These are phyloP conservation scores for Machimus rusticus DNA, from an alignment of 2,888 invertebrate genomes.

Conservation along the genomic window DNA sequence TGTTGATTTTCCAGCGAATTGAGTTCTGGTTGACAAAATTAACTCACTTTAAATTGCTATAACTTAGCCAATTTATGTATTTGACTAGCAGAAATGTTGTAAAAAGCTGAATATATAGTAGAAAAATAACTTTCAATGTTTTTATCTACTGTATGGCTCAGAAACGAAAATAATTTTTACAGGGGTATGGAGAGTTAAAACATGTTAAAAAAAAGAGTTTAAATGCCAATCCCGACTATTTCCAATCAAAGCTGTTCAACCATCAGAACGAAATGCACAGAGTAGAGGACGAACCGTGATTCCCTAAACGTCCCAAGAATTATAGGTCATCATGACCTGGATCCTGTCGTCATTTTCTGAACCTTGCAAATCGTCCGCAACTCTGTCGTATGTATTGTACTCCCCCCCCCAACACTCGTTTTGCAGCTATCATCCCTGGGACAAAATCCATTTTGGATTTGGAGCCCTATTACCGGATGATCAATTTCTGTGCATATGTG, in stretches of 20 bases:
- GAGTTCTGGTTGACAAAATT: too few species aligned
- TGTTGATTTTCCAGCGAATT: too few species aligned
- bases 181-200: too few species aligned
- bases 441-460: background rate
- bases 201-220: background rate
- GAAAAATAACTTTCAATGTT: background rate
- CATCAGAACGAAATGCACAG: background rate
- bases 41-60: too few species aligned
- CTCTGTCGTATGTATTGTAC: background rate
- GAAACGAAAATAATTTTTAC: background rate
- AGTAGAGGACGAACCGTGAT: background rate
- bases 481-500: background rate
- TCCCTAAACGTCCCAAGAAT: background rate
- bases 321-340: background rate
- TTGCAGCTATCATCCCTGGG: background rate
- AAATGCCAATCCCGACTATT: background rate
- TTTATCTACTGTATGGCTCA: too few species aligned
- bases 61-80: too few species aligned
- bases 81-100: too few species aligned
- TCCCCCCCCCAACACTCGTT: background rate
- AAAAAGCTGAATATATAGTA: too few species aligned
- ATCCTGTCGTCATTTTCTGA: background rate
- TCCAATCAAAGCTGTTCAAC: background rate
- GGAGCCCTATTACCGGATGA: background rate
- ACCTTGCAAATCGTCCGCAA: background rate